Evolutionary conservation across 2,888 invertebrate genomes (phyloP), one percentile per base, ranked within the genome.

Genomic region (Endomychus coccineus): DNA sequence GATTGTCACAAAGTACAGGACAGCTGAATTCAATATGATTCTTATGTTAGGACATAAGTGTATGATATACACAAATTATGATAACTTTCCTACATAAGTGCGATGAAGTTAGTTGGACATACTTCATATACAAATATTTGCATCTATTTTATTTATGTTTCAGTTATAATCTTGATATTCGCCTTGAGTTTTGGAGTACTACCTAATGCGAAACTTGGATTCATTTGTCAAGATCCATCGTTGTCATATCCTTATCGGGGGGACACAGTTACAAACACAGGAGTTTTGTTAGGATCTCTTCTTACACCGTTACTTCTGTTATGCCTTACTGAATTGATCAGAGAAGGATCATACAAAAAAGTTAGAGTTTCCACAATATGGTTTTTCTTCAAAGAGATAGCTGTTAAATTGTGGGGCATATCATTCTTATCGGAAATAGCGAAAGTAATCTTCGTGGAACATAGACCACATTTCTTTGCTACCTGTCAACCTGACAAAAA

Each of bases 391-490:
- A 56, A 58, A 16, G 77, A 82, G 55, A 80, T 78, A 49, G 61
- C 77, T 4, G 71, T 78, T 39, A 83, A 81, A 0, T 62, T 77
- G 0, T 63, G 73, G 16, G 69, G 78, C 41, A 74, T 79, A 34
- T 60, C 80, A 19, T 68, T 80, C 23, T 60, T 81, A 6, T 68
- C 76, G 12, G 77, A 79, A 56, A 67, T 77, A 14, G 69, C 74
- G 21, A 84, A 86, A 60, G 71, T 77, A 10, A 64, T 81, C 10
- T 71, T 82, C 3, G 82, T 82, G 0, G 81, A 81, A 31, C 80
- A 81, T 0, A 70, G 86, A 40, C 86, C 86, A 0, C 83, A 83
- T 45, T 86, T 85, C 65, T 71, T 85, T 39, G 78, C 79, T 49
- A 73, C 81, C 1, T 86, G 86, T 58, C 62, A 68, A 45, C 85